Evolutionary conservation across 2,113 vertebrate genomes (phyloP).

Genomic region (Hystrix brachyura): DNA sequence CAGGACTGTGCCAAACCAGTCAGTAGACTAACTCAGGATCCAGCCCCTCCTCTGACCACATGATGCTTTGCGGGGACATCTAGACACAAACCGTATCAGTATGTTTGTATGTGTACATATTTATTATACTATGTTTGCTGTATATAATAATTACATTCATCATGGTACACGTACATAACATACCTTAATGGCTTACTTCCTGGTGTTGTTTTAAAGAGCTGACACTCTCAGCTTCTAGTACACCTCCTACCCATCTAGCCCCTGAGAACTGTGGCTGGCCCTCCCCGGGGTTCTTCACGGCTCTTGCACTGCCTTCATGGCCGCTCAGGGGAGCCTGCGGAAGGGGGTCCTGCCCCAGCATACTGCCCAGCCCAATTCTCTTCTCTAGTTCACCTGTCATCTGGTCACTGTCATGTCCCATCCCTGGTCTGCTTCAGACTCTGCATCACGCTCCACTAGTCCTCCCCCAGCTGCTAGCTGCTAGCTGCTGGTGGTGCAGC

Average conservation of each 20-base stretch:
- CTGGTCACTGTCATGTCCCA: not conserved
- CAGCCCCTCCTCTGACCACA: no score
- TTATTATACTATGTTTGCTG: not conserved
- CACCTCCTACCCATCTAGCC: not conserved
- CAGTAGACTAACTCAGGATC: no score
- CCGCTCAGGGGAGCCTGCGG: not conserved
- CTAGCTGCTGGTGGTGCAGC: not conserved
- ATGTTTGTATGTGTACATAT: not conserved
- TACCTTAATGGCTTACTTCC: not conserved
- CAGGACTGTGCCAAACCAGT: no score
- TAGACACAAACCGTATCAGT: no score
- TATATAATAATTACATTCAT: not conserved
- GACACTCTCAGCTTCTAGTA: not conserved
- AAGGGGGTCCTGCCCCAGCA: not conserved
- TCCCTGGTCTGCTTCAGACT: not conserved
- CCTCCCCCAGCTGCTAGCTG: not conserved
- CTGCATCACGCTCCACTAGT: not conserved
- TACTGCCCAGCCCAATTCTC: not conserved
- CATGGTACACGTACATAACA: not conserved
- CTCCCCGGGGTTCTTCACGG: not conserved
- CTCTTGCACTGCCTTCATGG: not conserved
- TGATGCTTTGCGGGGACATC: no score
- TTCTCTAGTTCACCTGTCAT: not conserved
- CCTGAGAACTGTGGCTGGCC: not conserved
- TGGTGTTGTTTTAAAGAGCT: not conserved